Evolutionary conservation across 2,888 invertebrate genomes (phyloP).

Genomic region (Imbricaverruca yamaguchii): DNA sequence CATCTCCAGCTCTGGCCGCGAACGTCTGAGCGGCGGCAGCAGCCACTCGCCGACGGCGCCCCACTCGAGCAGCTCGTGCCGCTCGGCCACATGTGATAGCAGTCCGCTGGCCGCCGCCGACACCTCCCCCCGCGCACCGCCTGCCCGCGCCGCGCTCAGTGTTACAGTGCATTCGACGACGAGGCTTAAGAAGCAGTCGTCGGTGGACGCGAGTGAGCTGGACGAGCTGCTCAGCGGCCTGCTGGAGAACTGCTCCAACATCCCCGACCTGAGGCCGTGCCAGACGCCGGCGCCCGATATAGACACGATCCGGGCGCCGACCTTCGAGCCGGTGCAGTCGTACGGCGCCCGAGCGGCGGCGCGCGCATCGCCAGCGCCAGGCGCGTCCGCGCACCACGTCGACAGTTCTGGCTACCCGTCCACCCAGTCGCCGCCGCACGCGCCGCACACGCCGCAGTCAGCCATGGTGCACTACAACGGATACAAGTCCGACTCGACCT

Average conservation of each 20-base stretch:
- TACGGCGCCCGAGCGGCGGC: background rate
- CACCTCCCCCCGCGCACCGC: constrained; percentile 40
- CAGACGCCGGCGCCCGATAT: constrained; percentile 34
- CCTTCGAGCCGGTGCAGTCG: constrained; percentile 29
- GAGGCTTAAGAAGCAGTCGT: constrained; percentile 39
- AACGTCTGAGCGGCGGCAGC: constrained; percentile 28
- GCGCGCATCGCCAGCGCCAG: constrained; percentile 37
- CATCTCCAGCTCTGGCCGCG: constrained; percentile 54
- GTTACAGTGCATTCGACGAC: constrained; percentile 29
- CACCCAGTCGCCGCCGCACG: constrained; percentile 22
- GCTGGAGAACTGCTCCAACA: constrained; percentile 78
- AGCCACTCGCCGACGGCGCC: constrained; percentile 30
- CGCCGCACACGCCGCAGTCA: constrained; percentile 44
- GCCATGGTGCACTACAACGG: constrained; percentile 29
- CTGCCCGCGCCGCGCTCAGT: constrained; percentile 40
- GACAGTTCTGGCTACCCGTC: constrained; percentile 36
- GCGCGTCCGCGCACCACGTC: constrained; percentile 46
- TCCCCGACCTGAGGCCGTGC: constrained; percentile 50
- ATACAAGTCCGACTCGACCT: constrained; percentile 31
- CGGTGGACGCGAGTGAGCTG: constrained; percentile 52
- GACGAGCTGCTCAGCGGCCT: constrained; percentile 78
- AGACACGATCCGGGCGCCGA: constrained; percentile 34
- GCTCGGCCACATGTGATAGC: constrained; percentile 23
- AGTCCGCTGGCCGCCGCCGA: constrained; percentile 35
- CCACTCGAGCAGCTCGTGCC: constrained; percentile 29